These are phyloP conservation scores for Synanthedon tipuliformis DNA, from an alignment of 2,888 invertebrate genomes.

Conservation along the genomic window DNA sequence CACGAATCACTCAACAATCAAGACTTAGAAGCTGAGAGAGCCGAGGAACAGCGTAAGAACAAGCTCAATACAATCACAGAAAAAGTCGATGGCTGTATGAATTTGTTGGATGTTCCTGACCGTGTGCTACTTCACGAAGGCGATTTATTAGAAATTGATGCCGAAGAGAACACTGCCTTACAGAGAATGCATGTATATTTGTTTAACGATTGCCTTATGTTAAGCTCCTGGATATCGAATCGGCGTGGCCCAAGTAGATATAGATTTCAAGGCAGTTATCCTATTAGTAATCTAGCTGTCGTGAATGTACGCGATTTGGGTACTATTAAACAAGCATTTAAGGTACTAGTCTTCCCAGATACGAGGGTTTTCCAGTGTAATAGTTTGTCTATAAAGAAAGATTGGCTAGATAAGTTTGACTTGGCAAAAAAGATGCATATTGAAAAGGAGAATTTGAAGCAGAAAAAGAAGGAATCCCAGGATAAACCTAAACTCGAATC, in stretches of 20 bases:
- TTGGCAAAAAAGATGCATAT: constrained; percentile 86
- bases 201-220: constrained; percentile 91
- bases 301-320: constrained; percentile 94
- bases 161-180: constrained; percentile 85
- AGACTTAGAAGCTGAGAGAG: constrained; percentile 66
- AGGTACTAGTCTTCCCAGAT: constrained; percentile 93
- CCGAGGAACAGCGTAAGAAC: constrained; percentile 71
- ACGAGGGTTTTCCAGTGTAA: constrained; percentile 92
- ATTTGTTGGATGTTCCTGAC: constrained; percentile 80
- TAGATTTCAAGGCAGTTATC: constrained; percentile 85
- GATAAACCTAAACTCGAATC: constrained; percentile 50
- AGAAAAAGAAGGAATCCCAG: constrained; percentile 54
- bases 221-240: constrained; percentile 84
- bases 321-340: constrained; percentile 91
- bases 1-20: constrained; percentile 68
- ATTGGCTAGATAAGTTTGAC: constrained; percentile 95
- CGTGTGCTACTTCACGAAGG: constrained; percentile 90
- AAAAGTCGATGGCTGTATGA: constrained; percentile 89
- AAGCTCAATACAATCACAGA: constrained; percentile 81
- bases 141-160: constrained; percentile 89
- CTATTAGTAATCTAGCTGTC: constrained; percentile 89
- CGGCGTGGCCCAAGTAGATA: constrained; percentile 83
- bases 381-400: constrained; percentile 83
- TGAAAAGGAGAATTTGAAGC: constrained; percentile 71
- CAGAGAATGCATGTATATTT: constrained; percentile 93